Evolutionary conservation across 2,888 invertebrate species (phyloP), one percentile per base, ranked within the genome.

Genomic region (Ctena decussata): DNA sequence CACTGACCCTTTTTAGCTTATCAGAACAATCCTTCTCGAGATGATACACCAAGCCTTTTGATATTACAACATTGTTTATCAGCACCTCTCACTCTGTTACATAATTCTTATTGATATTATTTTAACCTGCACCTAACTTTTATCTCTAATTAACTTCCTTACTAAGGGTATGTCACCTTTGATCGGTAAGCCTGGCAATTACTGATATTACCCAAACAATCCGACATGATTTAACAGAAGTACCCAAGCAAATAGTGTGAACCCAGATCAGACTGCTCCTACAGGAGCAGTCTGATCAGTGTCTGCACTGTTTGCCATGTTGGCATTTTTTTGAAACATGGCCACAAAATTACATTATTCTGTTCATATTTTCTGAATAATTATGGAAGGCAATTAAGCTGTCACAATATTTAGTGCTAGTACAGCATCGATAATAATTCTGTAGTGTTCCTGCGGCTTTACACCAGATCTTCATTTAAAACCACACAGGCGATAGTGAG

Each of bases 81-180:
- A 35, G 3, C 18, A 12, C 30, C 35, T 30, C 24, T 32, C 65
- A 65, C 8, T 65, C 24, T 11, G 30, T 65, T 65, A 65, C 35
- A 65, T 65, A 65, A 65, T 65, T 6, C 18, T 3, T 35, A 65
- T 35, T 65, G 65, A 65, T 65, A 35, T 35, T n/a, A 65, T 65
- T 65, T 30, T 65, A 65, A 65, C 35, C 65, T 35, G 65, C 65
- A 65, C 65, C 35, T 65, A 35, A n/a, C 3, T 35, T 30, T 32
- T 32, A 18, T 65, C 65, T 65, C 18, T 65, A 21, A 35, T 65
- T 35, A 65, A 32, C 65, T 35, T 32, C 35, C 65, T 65, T 35
- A 32, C 35, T 21, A 30, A 65, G 30, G 65, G 65, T 65, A 65
- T n/a, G 65, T 65, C 65, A 65, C 65, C 65, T 65, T 65, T 65